A percentile compares a stretch with the other conserved stretches of the same genome.
These are phyloP conservation scores for Pterostichus madidus DNA, from an alignment of 2,888 invertebrate genomes.

Conservation along the genomic window DNA sequence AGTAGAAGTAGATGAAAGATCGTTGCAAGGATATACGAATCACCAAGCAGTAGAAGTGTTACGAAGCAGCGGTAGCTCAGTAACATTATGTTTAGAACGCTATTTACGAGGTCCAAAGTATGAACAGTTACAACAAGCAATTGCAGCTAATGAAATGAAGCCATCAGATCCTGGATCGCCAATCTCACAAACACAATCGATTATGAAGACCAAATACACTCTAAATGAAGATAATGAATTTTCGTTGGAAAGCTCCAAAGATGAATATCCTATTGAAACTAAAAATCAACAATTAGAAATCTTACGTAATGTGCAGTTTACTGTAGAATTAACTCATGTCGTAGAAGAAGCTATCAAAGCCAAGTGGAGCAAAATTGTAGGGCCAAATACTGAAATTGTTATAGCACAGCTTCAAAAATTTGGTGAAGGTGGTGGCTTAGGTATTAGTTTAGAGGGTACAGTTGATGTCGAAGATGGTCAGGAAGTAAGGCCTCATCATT, in stretches of 20 bases:
- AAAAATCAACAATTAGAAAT: conserved; percentile 73
- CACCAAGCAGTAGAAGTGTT: conserved; percentile 98
- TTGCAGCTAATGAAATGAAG: conserved; percentile 88
- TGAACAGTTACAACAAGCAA: conserved; percentile 92
- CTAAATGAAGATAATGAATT: conserved; percentile 73
- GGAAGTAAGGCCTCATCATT: conserved; percentile 98
- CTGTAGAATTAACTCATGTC: conserved; percentile 80
- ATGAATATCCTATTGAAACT: conserved; percentile 73
- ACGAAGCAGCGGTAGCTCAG: conserved; percentile 94
- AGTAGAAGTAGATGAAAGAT: conserved; percentile 97
- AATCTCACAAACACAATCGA: conserved; percentile 28
- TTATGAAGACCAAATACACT: conserved; percentile 30
- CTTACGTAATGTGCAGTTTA: conserved; percentile 71
- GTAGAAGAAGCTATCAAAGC: conserved; percentile 88
- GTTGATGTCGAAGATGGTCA: conserved; percentile 98
- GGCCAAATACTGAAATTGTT: conserved; percentile 86
- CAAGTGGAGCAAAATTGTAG: conserved; percentile 91
- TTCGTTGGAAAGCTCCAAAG: conserved; percentile 71
- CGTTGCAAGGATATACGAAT: conserved; percentile 96
- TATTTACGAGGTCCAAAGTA: conserved; percentile 94
- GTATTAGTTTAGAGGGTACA: conserved; percentile 98
- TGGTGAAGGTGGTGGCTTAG: conserved; percentile 94
- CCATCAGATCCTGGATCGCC: conserved; percentile 79
- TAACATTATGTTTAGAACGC: conserved; percentile 92
- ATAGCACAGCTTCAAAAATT: conserved; percentile 92